Conservation (phyloP, 1,140 invertebrate species). For the Pristionchus pacificus region DNA sequence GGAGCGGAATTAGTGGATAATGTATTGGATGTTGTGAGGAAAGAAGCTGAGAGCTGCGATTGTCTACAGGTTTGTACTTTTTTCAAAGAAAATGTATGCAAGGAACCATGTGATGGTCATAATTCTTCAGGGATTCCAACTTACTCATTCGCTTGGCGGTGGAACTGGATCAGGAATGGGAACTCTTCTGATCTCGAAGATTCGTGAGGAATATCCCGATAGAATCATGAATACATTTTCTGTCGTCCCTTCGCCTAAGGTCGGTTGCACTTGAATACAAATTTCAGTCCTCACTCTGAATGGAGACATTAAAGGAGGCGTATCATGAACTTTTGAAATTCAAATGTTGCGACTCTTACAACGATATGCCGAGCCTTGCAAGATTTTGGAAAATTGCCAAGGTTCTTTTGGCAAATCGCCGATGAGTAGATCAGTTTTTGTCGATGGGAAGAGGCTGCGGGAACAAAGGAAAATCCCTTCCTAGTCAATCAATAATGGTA, state of each 20-base stretch:
- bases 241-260: slow-evolving; percentile 81
- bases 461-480: no score
- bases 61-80: slow-evolving; percentile 56
- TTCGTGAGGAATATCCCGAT: slow-evolving; percentile 70
- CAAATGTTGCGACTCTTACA: no score
- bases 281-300: no score
- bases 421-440: no score
- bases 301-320: no score
- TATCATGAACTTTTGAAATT: no score
- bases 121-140: slow-evolving; percentile 58
- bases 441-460: no score
- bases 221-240: slow-evolving; percentile 88
- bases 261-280: slow-evolving; percentile 43
- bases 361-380: no score
- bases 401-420: no score
- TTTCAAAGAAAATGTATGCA: neutral
- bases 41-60: slow-evolving; percentile 77
- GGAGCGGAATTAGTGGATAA: slow-evolving; percentile 82
- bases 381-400: no score
- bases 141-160: slow-evolving; percentile 62
- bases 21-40: slow-evolving; percentile 77
- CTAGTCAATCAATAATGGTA: no score
- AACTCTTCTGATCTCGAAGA: slow-evolving; percentile 65
- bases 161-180: slow-evolving; percentile 65
- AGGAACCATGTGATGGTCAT: neutral